These are phyloP conservation scores for Brachionus paranguensis DNA, from an alignment of 1,140 invertebrate species.

Conservation along the genomic window DNA sequence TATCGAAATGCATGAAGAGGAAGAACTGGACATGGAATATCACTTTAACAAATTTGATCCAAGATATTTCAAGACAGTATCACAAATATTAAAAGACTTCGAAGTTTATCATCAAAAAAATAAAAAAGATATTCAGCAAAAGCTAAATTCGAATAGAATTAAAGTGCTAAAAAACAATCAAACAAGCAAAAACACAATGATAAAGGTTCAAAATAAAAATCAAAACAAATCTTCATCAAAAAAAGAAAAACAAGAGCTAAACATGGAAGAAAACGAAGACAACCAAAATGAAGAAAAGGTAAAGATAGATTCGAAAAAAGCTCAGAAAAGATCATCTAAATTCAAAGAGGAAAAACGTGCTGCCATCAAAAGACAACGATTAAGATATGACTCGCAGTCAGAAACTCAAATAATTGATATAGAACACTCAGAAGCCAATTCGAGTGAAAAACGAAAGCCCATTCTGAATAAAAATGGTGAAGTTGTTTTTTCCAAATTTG, in stretches of 20 bases:
- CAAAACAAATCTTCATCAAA: conserved; percentile 4
- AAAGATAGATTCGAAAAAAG: conserved; percentile 44
- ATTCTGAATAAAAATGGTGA: conserved; percentile 71
- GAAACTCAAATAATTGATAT: conserved; percentile 31
- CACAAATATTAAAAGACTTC: conserved; percentile 32
- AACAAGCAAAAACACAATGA: not conserved
- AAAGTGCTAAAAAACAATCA: not conserved
- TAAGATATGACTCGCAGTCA: not conserved
- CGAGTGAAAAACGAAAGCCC: conserved; percentile 58
- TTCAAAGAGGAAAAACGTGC: conserved; percentile 43
- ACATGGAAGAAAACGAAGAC: conserved; percentile 42
- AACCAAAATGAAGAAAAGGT: conserved; percentile 45
- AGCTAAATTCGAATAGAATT: not conserved
- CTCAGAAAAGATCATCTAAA: conserved; percentile 44
- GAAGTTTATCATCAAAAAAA: conserved; percentile 17
- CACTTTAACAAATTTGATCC: conserved; percentile 24
- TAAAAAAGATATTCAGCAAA: conserved; percentile 27
- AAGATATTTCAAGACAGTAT: conserved; percentile 22
- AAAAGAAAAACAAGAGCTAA: not conserved
- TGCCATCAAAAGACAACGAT: conserved; percentile 27
- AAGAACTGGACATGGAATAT: not conserved
- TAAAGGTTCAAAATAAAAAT: conserved; percentile 33
- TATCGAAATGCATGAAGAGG: not conserved
- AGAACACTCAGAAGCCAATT: conserved; percentile 20
- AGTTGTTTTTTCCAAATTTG: conserved; percentile 76